A percentile compares a stretch with the other conserved stretches of the same genome.
phyloP scores from a whole-genome alignment of 2,113 vertebrate genomes.

The Syrrhaptes paradoxus region DNA sequence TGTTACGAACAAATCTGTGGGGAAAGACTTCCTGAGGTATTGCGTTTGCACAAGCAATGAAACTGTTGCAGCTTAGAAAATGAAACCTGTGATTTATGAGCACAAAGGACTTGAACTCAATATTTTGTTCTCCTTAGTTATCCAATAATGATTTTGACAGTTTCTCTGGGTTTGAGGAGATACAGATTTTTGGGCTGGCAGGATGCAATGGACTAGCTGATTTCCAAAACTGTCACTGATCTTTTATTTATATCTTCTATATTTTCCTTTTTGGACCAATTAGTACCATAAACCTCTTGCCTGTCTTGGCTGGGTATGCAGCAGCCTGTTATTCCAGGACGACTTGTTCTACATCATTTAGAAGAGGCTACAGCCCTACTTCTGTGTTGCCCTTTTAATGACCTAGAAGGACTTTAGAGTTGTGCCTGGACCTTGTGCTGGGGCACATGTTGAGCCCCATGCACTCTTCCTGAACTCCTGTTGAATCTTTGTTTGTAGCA shows the following conservation, averaged over 20 bases:
- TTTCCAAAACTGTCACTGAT: conserved; percentile 11
- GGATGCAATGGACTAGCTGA: neutral
- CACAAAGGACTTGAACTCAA: neutral
- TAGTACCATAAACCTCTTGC: neutral
- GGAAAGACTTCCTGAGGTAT: neutral
- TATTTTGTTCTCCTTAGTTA: conserved; percentile 18
- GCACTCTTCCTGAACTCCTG: neutral
- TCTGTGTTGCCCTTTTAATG: neutral
- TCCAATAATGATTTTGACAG: conserved; percentile 17
- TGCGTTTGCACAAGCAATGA: neutral
- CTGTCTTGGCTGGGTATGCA: neutral
- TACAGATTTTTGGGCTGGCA: neutral
- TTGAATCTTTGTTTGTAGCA: neutral
- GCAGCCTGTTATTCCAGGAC: neutral
- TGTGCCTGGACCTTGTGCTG: neutral
- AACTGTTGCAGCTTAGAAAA: neutral
- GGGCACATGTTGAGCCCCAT: neutral
- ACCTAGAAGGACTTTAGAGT: neutral
- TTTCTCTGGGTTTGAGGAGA: conserved; percentile 11
- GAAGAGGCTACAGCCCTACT: neutral
- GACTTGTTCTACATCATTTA: neutral
- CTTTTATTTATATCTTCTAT: conserved; percentile 6
- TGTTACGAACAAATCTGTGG: neutral
- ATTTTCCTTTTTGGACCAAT: conserved; percentile 1
- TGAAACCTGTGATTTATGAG: neutral